Evolutionary conservation across 2,888 invertebrate species (phyloP).

Genomic region (Phoenoteleia sp.): DNA sequence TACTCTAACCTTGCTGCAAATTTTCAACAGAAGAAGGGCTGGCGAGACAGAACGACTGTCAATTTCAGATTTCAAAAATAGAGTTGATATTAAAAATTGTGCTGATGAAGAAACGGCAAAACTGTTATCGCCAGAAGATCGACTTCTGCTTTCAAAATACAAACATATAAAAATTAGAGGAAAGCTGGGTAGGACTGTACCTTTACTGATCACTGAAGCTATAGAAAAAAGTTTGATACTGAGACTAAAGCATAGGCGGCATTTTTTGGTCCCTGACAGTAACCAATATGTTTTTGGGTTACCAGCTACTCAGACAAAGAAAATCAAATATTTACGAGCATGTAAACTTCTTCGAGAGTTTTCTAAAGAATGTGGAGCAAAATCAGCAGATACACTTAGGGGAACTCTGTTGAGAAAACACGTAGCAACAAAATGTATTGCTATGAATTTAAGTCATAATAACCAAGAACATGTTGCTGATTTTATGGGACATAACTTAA

Average conservation of each 20-base stretch:
- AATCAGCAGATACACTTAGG: neutral
- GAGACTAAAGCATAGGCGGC: no score
- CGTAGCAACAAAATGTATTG: conserved; percentile 58
- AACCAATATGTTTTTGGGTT: no score
- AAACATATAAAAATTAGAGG: no score
- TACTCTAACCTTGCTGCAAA: conserved; percentile 41
- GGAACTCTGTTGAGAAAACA: conserved; percentile 65
- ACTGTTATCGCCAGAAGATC: no score
- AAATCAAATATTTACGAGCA: no score
- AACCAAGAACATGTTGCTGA: conserved; percentile 49
- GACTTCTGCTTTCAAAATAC: no score
- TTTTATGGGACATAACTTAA: conserved; percentile 64
- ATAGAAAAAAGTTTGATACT: no score
- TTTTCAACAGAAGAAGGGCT: conserved; percentile 73
- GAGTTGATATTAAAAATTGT: neutral
- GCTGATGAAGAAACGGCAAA: conserved; percentile 12
- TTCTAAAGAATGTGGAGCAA: neutral
- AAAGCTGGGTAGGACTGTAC: no score
- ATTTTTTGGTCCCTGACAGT: no score
- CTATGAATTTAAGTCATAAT: conserved; percentile 42
- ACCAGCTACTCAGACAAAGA: no score
- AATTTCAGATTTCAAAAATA: conserved; percentile 56
- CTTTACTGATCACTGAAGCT: no score
- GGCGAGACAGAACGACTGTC: conserved; percentile 68
- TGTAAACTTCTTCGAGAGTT: neutral